These are phyloP conservation scores for Eira barbara DNA, from an alignment of 2,113 vertebrate genomes.

Conservation along the genomic window DNA sequence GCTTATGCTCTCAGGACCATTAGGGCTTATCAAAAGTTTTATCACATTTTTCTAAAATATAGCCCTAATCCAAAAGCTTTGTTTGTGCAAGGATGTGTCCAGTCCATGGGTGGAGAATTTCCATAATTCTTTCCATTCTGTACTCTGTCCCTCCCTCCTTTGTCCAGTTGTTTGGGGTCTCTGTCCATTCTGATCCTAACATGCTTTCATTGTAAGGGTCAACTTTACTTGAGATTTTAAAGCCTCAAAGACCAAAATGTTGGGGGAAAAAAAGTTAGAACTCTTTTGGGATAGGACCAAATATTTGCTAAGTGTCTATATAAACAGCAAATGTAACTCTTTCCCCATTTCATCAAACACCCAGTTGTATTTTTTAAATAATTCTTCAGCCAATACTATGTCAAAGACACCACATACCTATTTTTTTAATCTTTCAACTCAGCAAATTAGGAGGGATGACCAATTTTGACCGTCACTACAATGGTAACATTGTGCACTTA, in stretches of 20 bases:
- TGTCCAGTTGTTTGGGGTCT: conserved; percentile 28
- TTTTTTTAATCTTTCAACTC: neutral
- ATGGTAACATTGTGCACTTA: neutral
- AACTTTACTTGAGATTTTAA: conserved; percentile 27
- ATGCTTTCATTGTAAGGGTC: neutral
- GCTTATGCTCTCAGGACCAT: neutral
- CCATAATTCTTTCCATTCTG: conserved; percentile 50
- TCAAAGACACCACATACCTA: neutral
- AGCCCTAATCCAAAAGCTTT: conserved; percentile 11
- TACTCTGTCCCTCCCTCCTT: neutral
- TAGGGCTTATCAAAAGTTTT: neutral
- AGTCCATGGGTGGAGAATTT: conserved; percentile 40
- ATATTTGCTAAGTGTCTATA: neutral
- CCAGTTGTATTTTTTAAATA: neutral
- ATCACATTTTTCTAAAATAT: conserved; percentile 43
- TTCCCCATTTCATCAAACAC: neutral
- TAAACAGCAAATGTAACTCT: neutral
- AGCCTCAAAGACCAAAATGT: neutral
- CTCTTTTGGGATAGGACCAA: neutral
- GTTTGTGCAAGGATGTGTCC: conserved; percentile 45
- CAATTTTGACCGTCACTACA: neutral
- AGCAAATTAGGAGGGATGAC: neutral
- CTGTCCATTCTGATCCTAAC: neutral
- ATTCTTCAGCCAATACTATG: neutral
- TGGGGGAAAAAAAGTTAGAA: neutral